phyloP scores from a whole-genome alignment of 2,888 invertebrate species.

The Xylota segnis region DNA sequence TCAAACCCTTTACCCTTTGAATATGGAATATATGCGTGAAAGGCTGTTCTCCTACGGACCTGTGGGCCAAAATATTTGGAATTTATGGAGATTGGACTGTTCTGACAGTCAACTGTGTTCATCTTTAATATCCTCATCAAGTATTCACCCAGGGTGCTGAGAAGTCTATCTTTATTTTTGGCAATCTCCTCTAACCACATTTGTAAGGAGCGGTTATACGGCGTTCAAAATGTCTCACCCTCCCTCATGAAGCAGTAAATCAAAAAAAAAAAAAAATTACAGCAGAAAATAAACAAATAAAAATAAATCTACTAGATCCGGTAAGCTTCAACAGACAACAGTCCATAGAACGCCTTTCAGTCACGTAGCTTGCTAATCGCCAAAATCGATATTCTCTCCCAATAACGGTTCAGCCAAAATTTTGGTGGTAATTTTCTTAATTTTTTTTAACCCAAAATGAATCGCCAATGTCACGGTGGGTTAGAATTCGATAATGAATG shows the following conservation, averaged over 20 bases:
- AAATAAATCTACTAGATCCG: slow-evolving; percentile 8
- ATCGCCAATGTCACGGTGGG: slow-evolving; percentile 22
- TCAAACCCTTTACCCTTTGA: too few species aligned
- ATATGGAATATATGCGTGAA: too few species aligned
- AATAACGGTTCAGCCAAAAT: slow-evolving; percentile 21
- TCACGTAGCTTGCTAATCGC: neutral
- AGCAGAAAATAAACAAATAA: neutral
- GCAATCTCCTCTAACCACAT: too few species aligned
- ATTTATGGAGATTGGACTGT: too few species aligned
- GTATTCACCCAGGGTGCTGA: too few species aligned
- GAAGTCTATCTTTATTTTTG: too few species aligned
- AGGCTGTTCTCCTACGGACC: too few species aligned
- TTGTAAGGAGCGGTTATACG: too few species aligned
- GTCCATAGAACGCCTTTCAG: neutral
- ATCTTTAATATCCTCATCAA: too few species aligned
- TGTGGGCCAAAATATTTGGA: too few species aligned
- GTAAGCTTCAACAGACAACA: neutral
- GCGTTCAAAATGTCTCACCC: slow-evolving; percentile 14
- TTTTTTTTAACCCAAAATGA: slow-evolving; percentile 3
- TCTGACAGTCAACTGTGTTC: too few species aligned
- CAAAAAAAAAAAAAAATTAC: too few species aligned
- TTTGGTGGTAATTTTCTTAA: neutral
- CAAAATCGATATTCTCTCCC: slow-evolving; percentile 8
- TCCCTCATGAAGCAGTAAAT: neutral
- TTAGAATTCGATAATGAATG: slow-evolving; percentile 31